Conservation (phyloP, 2,797 vertebrate species). For the Betta splendens region DNA sequence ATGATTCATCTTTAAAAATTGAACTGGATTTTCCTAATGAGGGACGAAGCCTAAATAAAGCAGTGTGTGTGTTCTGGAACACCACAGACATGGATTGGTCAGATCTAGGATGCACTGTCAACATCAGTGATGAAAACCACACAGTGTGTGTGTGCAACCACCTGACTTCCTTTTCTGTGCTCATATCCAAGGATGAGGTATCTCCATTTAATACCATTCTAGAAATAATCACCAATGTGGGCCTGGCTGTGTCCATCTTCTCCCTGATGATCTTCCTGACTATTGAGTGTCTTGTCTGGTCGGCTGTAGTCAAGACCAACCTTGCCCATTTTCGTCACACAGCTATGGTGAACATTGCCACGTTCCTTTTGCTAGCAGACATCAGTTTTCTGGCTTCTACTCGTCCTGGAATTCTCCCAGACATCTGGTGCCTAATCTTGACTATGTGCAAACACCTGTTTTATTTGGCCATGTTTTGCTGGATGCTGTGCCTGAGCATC, state of each 20-base stretch:
- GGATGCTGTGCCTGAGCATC: slow-evolving; percentile 83
- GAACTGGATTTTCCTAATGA: slow-evolving; percentile 57
- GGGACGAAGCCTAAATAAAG: rapidly evolving
- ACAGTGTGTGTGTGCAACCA: slow-evolving; percentile 77
- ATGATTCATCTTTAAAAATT: slow-evolving; percentile 33
- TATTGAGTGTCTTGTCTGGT: slow-evolving; percentile 82
- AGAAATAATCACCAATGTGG: slow-evolving; percentile 71
- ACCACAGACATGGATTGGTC: slow-evolving; percentile 42
- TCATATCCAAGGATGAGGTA: slow-evolving; percentile 67
- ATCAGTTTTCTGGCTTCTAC: slow-evolving; percentile 73
- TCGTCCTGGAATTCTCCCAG: background rate
- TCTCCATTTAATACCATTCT: slow-evolving; percentile 10
- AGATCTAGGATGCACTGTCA: slow-evolving; percentile 59
- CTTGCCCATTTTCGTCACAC: slow-evolving; percentile 85
- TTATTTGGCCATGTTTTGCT: slow-evolving; percentile 82
- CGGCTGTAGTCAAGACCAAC: slow-evolving; percentile 78
- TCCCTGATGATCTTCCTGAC: slow-evolving; percentile 78
- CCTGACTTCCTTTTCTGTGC: slow-evolving; percentile 82
- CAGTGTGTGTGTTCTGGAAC: slow-evolving; percentile 82
- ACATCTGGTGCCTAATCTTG: slow-evolving; percentile 61
- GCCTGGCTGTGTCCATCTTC: slow-evolving; percentile 78
- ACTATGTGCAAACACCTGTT: slow-evolving; percentile 80
- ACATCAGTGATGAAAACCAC: background rate
- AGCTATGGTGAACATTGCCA: slow-evolving; percentile 80
- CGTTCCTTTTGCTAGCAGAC: slow-evolving; percentile 77